phyloP scores from a whole-genome alignment of 2,113 vertebrate species.

The Silurus asotus region DNA sequence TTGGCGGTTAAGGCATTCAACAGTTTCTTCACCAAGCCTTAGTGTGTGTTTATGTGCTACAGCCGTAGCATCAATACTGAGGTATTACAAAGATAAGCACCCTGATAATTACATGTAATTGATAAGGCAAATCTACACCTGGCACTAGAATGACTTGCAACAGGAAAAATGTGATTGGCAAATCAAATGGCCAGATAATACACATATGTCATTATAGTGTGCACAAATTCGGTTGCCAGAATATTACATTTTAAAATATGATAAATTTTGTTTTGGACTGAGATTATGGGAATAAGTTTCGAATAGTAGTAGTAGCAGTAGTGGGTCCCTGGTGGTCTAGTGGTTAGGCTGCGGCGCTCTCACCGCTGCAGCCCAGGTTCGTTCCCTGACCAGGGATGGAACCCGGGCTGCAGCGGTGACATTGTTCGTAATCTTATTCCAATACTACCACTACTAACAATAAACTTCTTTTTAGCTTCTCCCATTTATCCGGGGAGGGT shows the following conservation, averaged over 20 bases:
- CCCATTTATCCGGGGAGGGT: no score
- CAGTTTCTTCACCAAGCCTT: background rate
- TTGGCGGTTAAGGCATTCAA: constrained; percentile 6
- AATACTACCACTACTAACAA: no score
- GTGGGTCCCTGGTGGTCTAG: no score
- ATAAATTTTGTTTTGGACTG: no score
- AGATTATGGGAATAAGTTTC: no score
- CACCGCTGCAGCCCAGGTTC: no score
- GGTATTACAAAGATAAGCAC: background rate
- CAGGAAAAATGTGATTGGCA: background rate
- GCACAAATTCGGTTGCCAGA: background rate
- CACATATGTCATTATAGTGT: background rate
- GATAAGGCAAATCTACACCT: background rate
- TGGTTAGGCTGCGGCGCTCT: no score
- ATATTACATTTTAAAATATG: background rate
- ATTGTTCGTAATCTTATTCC: no score
- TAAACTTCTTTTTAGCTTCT: no score
- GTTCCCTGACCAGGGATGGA: no score
- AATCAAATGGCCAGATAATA: background rate
- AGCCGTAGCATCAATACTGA: background rate
- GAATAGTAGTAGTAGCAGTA: no score
- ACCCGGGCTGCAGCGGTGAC: no score
- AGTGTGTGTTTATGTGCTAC: background rate
- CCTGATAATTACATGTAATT: constrained; percentile 18
- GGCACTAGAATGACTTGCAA: background rate